A percentile compares a stretch with the other conserved stretches of the same genome.
Evolutionary conservation across 2,797 vertebrate species (phyloP).

Genomic region (Prionace glauca): DNA sequence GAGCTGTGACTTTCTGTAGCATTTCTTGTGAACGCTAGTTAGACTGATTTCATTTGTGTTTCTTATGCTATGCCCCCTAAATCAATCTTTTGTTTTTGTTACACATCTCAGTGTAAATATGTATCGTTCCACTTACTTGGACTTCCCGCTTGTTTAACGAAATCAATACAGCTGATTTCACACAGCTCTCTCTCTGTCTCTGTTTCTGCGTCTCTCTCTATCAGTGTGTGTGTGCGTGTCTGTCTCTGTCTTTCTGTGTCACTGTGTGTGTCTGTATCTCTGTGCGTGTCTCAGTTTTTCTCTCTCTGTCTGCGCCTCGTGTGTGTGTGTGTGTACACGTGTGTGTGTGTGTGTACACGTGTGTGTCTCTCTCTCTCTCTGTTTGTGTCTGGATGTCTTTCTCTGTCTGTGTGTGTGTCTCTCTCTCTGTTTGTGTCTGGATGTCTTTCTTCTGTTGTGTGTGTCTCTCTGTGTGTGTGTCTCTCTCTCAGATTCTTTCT

Average conservation of each 20-base stretch:
- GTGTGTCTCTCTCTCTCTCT: background rate
- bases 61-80: background rate
- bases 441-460: background rate
- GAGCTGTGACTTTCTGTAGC: background rate
- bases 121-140: background rate
- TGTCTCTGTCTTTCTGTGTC: background rate
- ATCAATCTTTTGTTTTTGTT: constrained; percentile 25
- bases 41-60: too few relatives aligned
- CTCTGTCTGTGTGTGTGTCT: background rate
- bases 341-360: background rate
- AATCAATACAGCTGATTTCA: constrained; percentile 1
- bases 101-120: constrained; percentile 11
- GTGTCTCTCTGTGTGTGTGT: background rate
- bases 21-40: background rate
- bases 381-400: background rate
- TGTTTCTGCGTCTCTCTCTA: background rate
- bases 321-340: too few relatives aligned
- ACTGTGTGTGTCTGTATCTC: background rate
- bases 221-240: background rate
- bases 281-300: background rate
- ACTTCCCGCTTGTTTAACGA: background rate
- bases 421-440: background rate
- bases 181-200: background rate
- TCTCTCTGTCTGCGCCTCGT: background rate
- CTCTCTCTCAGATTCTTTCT: background rate